A percentile compares a stretch with the other conserved stretches of the same genome.
Conservation (phyloP, 2,888 invertebrate species). For the Polietes domitor region DNA sequence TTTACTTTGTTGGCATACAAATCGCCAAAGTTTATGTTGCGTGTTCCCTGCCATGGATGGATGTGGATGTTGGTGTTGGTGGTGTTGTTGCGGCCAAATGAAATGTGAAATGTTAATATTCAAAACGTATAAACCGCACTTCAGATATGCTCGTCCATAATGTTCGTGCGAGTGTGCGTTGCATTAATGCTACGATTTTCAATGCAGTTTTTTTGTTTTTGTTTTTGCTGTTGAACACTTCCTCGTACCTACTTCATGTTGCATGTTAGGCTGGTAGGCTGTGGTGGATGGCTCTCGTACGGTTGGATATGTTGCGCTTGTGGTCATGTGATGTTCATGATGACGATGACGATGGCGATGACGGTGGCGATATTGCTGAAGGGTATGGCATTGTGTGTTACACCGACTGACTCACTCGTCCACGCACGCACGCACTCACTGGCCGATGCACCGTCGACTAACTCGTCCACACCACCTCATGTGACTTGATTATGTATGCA, state of each 20-base stretch:
- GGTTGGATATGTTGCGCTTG: slow-evolving; percentile 1
- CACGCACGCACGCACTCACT: slow-evolving; percentile 2
- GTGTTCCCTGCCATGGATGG: slow-evolving; percentile 31
- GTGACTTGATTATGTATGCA: slow-evolving; percentile 42
- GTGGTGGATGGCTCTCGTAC: not conserved
- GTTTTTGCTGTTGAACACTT: slow-evolving; percentile 2
- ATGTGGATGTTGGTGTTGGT: not conserved
- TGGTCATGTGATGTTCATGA: slow-evolving; percentile 30
- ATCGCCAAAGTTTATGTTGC: slow-evolving; percentile 38
- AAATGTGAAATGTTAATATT: slow-evolving; percentile 52
- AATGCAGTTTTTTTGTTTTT: slow-evolving; percentile 5
- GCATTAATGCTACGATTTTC: slow-evolving; percentile 16
- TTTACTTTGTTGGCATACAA: slow-evolving; percentile 14
- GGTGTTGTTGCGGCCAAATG: slow-evolving; percentile 39
- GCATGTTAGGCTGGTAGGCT: slow-evolving; percentile 7
- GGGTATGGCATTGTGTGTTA: slow-evolving; percentile 5
- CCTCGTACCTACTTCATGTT: slow-evolving; percentile 15
- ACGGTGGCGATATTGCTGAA: not conserved
- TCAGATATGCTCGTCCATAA: not conserved
- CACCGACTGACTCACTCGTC: not conserved
- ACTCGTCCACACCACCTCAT: slow-evolving; percentile 18
- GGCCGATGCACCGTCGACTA: not conserved
- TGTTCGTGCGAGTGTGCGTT: not conserved
- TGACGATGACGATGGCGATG: slow-evolving; percentile 5
- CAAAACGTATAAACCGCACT: slow-evolving; percentile 55